A percentile compares a stretch with the other conserved stretches of the same genome.
Conservation (phyloP, 2,888 invertebrate species). For the Andrena bucephala region DNA sequence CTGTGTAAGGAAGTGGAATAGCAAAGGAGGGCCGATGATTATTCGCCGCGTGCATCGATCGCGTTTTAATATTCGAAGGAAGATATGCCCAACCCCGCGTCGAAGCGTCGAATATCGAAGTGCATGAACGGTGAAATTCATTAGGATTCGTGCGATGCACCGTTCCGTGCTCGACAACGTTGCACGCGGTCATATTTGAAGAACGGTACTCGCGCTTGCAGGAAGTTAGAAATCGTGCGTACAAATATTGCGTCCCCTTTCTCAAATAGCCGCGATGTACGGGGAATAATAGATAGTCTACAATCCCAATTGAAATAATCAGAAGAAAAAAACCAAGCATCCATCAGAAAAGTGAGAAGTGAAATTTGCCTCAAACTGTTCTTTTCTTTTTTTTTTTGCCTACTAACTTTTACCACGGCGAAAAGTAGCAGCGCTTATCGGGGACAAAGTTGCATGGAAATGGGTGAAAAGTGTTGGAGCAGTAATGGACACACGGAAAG, state of each 20-base stretch:
- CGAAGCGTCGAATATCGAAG: constrained; percentile 8
- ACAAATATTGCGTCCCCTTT: constrained; percentile 11
- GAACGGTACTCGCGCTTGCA: constrained; percentile 57
- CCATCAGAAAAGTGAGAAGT: neutral
- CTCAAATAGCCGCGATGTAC: neutral
- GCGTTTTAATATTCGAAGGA: constrained; percentile 49
- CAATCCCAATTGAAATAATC: neutral
- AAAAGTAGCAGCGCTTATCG: constrained; percentile 16
- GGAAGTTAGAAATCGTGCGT: constrained; percentile 51
- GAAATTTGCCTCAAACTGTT: too few relatives aligned
- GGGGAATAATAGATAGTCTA: neutral
- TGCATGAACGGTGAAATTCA: constrained; percentile 50
- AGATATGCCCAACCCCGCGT: constrained; percentile 49
- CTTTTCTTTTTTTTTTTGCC: too few relatives aligned
- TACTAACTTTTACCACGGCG: neutral
- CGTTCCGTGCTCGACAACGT: constrained; percentile 41
- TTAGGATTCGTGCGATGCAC: constrained; percentile 63
- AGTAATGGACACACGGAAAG: too few relatives aligned
- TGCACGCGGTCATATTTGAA: constrained; percentile 55
- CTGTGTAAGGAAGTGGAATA: constrained; percentile 1
- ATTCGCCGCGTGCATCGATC: constrained; percentile 38
- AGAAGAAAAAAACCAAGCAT: neutral
- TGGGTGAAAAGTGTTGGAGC: too few relatives aligned
- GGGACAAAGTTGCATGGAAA: neutral
- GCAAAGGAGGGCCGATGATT: constrained; percentile 25